Conservation (phyloP, 2,888 invertebrate species). For the Catocala fraxini region DNA sequence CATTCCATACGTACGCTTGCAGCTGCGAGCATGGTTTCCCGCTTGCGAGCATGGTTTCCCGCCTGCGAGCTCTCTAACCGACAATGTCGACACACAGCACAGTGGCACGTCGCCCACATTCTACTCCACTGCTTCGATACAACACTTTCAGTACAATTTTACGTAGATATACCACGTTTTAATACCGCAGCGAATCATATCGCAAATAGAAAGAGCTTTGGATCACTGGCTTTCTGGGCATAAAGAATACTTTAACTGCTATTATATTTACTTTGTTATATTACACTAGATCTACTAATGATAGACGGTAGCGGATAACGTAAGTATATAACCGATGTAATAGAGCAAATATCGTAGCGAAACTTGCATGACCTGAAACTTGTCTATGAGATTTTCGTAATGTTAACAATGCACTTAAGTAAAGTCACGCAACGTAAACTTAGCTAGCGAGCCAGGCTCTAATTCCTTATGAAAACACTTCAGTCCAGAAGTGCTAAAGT, state of each 20-base stretch:
- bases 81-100: slow-evolving; percentile 67
- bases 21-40: slow-evolving; percentile 70
- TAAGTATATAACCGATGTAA: too few species aligned
- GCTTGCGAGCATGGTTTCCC: slow-evolving; percentile 72
- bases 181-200: slow-evolving; percentile 44
- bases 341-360: too few species aligned
- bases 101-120: slow-evolving; percentile 74
- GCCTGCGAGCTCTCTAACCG: slow-evolving; percentile 69
- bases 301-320: too few species aligned
- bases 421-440: too few species aligned
- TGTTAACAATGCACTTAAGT: too few species aligned
- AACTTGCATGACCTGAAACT: too few species aligned
- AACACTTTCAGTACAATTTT: slow-evolving; percentile 65
- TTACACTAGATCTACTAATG: too few species aligned
- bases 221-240: neutral
- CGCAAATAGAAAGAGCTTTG: slow-evolving; percentile 21
- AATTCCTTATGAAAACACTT: too few species aligned
- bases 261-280: too few species aligned
- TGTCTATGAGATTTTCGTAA: too few species aligned
- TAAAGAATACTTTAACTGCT: neutral
- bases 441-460: too few species aligned
- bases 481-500: too few species aligned
- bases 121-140: slow-evolving; percentile 70
- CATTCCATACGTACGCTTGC: slow-evolving; percentile 74
- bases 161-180: slow-evolving; percentile 56